A percentile compares a stretch with the other conserved stretches of the same genome.
phyloP scores from a whole-genome alignment of 2,113 vertebrate species.

The Genyomyrus donnyi region DNA sequence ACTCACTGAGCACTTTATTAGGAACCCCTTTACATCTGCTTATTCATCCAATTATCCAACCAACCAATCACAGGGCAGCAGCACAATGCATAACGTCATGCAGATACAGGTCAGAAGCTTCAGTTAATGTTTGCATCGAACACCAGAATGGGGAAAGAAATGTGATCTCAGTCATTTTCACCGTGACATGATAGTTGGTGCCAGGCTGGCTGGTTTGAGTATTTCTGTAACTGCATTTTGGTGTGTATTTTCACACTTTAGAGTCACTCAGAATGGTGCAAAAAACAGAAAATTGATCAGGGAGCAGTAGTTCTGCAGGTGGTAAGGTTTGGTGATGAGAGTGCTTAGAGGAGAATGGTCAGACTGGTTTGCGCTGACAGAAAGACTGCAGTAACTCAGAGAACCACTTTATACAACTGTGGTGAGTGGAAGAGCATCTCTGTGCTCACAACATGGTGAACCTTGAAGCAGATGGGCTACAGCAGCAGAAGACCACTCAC shows the following conservation, averaged over 20 bases:
- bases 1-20: background rate
- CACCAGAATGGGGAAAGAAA: background rate
- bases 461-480: background rate
- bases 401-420: background rate
- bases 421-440: background rate
- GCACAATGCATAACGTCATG: background rate
- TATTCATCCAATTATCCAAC: background rate
- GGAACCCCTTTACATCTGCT: background rate
- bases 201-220: background rate
- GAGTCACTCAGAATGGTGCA: background rate
- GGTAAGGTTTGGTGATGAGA: background rate
- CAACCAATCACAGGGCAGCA: background rate
- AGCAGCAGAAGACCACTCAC: background rate
- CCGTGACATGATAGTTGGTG: background rate
- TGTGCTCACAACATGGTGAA: background rate
- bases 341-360: background rate
- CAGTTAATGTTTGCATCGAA: background rate
- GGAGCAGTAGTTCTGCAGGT: background rate
- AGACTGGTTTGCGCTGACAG: background rate
- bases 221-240: background rate
- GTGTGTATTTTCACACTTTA: background rate
- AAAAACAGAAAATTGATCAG: background rate
- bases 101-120: background rate
- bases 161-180: background rate
- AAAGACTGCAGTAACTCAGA: background rate